Base-by-base conservation (phyloP, 2,888 invertebrate species). In the Caenorhabditis sp. region DNA sequence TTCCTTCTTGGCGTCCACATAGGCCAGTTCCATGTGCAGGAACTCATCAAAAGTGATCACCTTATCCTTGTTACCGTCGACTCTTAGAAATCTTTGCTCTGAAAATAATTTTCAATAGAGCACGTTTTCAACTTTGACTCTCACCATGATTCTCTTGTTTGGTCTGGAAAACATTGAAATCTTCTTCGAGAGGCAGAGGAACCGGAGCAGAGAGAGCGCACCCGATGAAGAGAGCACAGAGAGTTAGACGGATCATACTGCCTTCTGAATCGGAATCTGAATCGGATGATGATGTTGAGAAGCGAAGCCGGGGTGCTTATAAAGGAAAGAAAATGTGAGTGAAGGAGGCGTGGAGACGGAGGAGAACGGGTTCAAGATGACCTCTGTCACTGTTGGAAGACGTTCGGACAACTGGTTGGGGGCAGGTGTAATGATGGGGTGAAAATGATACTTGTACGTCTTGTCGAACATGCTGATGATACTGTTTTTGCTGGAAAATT, bases 1-100 rank as follows among this genome's bases (percentile, higher is more conserved):
- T 47, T 90, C 90, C 50, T 85, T 82, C 70, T 90, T 90, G 6
- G 89, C 84, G 24, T 89, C 86, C 35, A 89, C 90, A 47, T 88
- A 90, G 1, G 86, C 85, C 26, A 86, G 47, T 62, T 90, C 90
- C 85, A 88, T 88, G 70, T 89, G 88, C 6, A 90, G 83, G 70
- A 89, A 90, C 62, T 90, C 89, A 56, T 89, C 86, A 56, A 90
- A 90, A 13, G 82, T 84, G 24, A 90, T 72, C 11, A 72, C 69
- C 37, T 85, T 85, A 58, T 88, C 85, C 50, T 84, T 85, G 76
- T 90, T 87, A 20, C 32, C 70, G 67, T 90, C 90, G 11, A 86
- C 82, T 13, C 89, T 86, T 5, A 82, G 69, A 65, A 90, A 90
- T 37, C 87, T 74, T 79, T 89, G 85, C 18, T 87, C 89, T 89